Percentiles rank a stretch among this genome's conserved stretches.
Conservation (phyloP, 2,888 invertebrate species). For the Aquatica leii region DNA sequence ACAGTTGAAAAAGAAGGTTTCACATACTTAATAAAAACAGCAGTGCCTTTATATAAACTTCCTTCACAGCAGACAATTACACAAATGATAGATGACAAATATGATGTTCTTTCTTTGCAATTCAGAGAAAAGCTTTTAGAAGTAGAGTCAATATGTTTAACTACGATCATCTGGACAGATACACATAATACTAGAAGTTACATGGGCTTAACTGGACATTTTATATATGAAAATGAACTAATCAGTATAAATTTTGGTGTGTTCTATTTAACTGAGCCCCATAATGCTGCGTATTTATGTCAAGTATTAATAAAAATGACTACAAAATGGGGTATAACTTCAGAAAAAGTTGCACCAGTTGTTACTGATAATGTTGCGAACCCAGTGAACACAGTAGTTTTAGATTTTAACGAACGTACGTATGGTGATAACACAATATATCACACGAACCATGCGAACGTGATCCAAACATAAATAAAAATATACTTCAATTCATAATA, state of each 20-base stretch:
- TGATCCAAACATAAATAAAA: too few relatives aligned
- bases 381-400: too few relatives aligned
- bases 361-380: slow-evolving; percentile 44
- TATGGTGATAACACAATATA: too few relatives aligned
- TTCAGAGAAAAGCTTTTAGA: neutral
- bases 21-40: too few relatives aligned
- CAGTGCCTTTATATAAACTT: too few relatives aligned
- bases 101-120: neutral
- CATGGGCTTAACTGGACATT: neutral
- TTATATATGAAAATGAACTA: neutral
- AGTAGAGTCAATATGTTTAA: neutral
- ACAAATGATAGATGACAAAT: neutral
- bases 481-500: too few relatives aligned
- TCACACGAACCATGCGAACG: too few relatives aligned
- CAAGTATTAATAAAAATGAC: slow-evolving; percentile 35
- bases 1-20: too few relatives aligned
- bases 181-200: neutral
- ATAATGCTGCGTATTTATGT: slow-evolving; percentile 39
- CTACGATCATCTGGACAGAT: neutral
- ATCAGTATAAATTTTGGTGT: neutral
- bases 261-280: neutral
- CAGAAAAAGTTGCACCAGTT: slow-evolving; percentile 39
- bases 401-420: too few relatives aligned
- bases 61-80: too few relatives aligned
- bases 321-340: slow-evolving; percentile 34